phyloP scores from a whole-genome alignment of 2,113 vertebrate genomes.

The Ahaetulla prasina region DNA sequence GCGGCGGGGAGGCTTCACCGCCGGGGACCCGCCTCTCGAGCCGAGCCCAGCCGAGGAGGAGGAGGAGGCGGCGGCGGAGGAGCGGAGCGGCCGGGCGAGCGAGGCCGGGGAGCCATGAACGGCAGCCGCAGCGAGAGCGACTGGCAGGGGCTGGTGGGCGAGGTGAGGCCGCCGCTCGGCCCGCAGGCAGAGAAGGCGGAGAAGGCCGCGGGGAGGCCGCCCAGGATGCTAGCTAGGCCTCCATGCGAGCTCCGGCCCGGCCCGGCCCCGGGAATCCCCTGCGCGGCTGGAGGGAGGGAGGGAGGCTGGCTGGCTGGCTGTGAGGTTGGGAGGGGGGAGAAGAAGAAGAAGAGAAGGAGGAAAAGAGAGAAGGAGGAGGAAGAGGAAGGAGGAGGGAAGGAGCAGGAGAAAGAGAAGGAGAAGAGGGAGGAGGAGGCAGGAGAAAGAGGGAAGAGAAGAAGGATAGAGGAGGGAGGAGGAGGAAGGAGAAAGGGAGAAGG shows the following conservation, averaged over 20 bases:
- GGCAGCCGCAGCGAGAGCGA: conserved; percentile 81
- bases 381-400: too few relatives aligned
- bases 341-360: too few relatives aligned
- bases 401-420: too few relatives aligned
- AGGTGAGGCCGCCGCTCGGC: conserved; percentile 82
- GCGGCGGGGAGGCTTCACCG: too few relatives aligned
- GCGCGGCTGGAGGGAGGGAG: too few relatives aligned
- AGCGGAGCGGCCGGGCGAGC: background rate
- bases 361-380: too few relatives aligned
- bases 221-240: background rate
- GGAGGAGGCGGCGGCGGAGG: background rate
- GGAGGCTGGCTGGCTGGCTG: too few relatives aligned
- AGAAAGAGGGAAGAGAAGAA: fast-evolving
- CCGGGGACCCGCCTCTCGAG: background rate
- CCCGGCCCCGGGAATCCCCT: background rate
- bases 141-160: conserved; percentile 88
- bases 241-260: too few relatives aligned
- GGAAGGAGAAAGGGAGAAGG: too few relatives aligned
- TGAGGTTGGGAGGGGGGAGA: too few relatives aligned
- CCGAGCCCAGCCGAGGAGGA: background rate
- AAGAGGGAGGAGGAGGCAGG: background rate
- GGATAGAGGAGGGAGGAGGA: too few relatives aligned
- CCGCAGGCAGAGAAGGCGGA: background rate
- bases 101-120: conserved; percentile 67
- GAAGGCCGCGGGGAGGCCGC: background rate